Conservation (phyloP, 2,888 invertebrate species). For the Nephrotoma flavescens region DNA sequence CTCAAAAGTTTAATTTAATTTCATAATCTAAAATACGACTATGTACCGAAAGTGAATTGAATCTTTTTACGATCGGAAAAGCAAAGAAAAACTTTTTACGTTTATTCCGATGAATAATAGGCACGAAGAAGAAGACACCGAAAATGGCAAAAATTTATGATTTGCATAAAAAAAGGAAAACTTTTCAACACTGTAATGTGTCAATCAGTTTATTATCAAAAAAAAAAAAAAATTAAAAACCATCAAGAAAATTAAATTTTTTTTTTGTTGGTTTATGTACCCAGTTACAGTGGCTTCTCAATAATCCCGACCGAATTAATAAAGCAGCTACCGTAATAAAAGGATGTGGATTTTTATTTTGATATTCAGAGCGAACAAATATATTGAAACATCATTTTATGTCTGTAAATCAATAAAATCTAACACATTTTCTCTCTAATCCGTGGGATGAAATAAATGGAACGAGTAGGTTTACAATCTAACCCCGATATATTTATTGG, state of each 20-base stretch:
- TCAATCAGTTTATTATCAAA: background rate
- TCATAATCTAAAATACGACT: background rate
- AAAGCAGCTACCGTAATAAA: background rate
- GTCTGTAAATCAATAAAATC: background rate
- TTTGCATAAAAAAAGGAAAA: background rate
- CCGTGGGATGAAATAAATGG: background rate
- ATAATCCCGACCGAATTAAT: background rate
- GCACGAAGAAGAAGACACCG: background rate
- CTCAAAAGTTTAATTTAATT: background rate
- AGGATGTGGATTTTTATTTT: background rate
- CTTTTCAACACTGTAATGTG: background rate
- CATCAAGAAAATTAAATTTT: background rate
- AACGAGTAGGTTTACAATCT: background rate
- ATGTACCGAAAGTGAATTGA: background rate
- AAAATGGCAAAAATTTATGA: background rate
- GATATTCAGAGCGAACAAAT: too few species aligned
- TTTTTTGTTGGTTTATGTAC: background rate
- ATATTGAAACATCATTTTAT: background rate
- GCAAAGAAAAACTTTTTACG: background rate
- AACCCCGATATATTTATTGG: background rate
- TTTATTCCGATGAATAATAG: background rate
- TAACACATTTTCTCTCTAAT: background rate
- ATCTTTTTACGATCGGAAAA: background rate
- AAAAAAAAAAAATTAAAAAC: background rate
- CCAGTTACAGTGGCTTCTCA: background rate